Evolutionary conservation across 2,113 vertebrate genomes (phyloP).

Genomic region (Bubo bubo): DNA sequence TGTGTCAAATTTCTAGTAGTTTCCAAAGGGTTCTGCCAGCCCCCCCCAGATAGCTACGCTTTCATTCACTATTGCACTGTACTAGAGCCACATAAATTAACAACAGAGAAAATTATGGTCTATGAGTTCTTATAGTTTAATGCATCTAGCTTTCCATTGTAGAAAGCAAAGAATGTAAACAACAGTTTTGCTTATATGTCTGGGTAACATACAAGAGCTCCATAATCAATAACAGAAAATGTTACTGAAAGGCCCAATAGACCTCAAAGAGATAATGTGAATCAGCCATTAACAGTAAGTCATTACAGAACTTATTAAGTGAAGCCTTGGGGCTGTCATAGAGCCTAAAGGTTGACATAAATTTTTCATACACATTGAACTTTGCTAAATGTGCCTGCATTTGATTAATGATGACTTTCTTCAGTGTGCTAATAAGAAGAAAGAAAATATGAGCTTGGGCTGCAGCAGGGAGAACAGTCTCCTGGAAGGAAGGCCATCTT

Average conservation of each 20-base stretch:
- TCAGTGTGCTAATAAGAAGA: not conserved
- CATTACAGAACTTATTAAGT: constrained; percentile 66
- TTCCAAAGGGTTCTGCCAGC: not conserved
- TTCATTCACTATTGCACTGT: not conserved
- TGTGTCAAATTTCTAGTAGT: not conserved
- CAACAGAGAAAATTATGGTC: not conserved
- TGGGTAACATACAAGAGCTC: not conserved
- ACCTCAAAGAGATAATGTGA: constrained; percentile 41
- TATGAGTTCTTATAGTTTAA: not conserved
- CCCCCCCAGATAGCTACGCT: not conserved
- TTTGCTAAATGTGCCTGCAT: constrained; percentile 58
- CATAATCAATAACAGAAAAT: constrained; percentile 35
- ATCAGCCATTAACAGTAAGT: constrained; percentile 36
- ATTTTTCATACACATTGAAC: constrained; percentile 66
- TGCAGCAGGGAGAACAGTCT: not conserved
- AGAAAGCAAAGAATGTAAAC: not conserved
- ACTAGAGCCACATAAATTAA: not conserved
- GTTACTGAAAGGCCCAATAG: constrained; percentile 36
- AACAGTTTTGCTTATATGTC: not conserved
- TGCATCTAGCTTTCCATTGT: not conserved
- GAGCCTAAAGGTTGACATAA: constrained; percentile 66
- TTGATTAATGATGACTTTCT: constrained; percentile 66
- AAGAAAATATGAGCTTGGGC: not conserved
- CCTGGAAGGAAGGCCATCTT: not conserved
- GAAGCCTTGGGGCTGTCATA: constrained; percentile 53